Percentiles rank a stretch among this genome's conserved stretches.
These are phyloP conservation scores for Yponomeuta evonymella DNA, from an alignment of 2,888 invertebrate species.

Conservation along the genomic window DNA sequence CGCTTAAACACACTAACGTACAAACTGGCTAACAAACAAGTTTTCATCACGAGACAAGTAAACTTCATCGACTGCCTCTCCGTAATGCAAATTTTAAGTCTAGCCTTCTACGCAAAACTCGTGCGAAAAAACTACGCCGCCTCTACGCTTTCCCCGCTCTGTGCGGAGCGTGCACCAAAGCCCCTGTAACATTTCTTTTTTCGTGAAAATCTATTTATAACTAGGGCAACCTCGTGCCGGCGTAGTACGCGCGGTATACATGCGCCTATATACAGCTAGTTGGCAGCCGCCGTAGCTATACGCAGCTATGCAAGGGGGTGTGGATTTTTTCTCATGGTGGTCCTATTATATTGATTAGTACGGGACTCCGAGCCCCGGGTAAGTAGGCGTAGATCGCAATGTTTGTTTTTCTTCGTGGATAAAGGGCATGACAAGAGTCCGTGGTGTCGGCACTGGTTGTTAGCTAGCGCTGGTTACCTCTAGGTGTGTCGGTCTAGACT, in stretches of 20 bases:
- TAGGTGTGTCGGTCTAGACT: background rate
- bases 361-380: constrained; percentile 37
- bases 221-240: constrained; percentile 63
- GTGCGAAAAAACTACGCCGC: background rate
- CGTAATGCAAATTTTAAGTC: too few relatives aligned
- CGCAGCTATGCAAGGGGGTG: constrained; percentile 40
- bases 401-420: constrained; percentile 1
- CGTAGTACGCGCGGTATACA: constrained; percentile 26
- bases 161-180: constrained; percentile 66
- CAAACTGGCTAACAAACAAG: too few relatives aligned
- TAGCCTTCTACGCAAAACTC: background rate
- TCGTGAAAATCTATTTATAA: constrained; percentile 77
- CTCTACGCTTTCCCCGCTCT: constrained; percentile 24
- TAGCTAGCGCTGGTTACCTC: background rate
- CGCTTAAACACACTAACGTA: too few relatives aligned
- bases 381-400: constrained; percentile 6
- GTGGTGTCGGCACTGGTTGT: background rate
- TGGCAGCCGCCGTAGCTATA: constrained; percentile 25
- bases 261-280: background rate
- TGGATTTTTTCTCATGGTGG: constrained; percentile 72
- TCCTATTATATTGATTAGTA: constrained; percentile 76
- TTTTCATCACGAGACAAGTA: too few relatives aligned
- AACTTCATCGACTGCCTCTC: too few relatives aligned
- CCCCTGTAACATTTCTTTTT: constrained; percentile 75
- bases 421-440: background rate